A percentile compares a stretch with the other conserved stretches of the same genome.
These are phyloP conservation scores for Phortica variegata DNA, from an alignment of 1,140 invertebrate species.

Conservation along the genomic window DNA sequence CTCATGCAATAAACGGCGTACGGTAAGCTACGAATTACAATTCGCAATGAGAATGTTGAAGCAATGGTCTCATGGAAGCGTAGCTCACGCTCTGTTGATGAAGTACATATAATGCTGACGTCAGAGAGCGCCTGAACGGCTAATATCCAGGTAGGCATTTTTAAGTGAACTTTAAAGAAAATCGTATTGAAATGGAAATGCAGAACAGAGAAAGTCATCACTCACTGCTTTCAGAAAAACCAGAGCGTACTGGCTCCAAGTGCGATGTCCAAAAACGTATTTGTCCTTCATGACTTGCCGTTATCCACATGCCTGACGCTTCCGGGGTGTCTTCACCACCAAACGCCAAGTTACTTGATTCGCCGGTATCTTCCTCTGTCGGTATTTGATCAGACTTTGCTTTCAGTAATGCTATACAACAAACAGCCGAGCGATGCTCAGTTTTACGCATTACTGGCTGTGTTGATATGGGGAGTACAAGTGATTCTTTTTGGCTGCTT, in stretches of 20 bases:
- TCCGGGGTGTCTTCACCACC: conserved; percentile 42
- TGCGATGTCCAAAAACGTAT: conserved; percentile 71
- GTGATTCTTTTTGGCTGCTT: conserved; percentile 59
- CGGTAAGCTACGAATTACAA: conserved; percentile 63
- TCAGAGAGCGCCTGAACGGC: conserved; percentile 69
- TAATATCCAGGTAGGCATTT: conserved; percentile 65
- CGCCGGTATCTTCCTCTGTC: conserved; percentile 19
- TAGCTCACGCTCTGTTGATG: conserved; percentile 68
- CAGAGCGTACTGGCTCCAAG: conserved; percentile 62
- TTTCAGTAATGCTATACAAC: conserved; percentile 58
- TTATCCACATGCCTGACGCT: conserved; percentile 66
- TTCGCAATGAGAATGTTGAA: conserved; percentile 67
- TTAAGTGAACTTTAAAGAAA: conserved; percentile 47
- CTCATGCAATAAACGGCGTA: conserved; percentile 61
- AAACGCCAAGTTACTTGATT: conserved; percentile 25
- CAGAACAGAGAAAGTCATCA: no score
- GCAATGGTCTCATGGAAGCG: conserved; percentile 73
- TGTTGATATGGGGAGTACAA: conserved; percentile 63
- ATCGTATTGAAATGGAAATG: no score
- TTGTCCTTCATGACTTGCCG: conserved; percentile 67
- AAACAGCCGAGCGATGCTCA: conserved; percentile 64
- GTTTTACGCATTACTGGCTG: conserved; percentile 62
- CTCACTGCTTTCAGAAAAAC: conserved; percentile 64
- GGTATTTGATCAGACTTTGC: conserved; percentile 58
- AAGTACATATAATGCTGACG: conserved; percentile 68